Evolutionary conservation across 1,140 invertebrate species (phyloP).

Genomic region (Asbolus verrucosus): DNA sequence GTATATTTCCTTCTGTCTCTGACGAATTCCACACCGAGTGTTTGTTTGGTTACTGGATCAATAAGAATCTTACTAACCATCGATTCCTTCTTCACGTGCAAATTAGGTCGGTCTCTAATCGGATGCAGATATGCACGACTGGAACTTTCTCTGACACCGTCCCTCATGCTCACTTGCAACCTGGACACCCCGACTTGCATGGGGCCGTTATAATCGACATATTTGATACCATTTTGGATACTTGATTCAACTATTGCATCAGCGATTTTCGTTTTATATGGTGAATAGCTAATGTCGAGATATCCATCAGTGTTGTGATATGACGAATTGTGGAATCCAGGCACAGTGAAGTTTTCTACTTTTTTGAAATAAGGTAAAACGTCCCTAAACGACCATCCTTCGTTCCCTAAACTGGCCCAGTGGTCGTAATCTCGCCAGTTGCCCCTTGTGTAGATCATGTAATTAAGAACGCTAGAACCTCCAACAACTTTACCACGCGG

Average conservation of each 20-base stretch:
- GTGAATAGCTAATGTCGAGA: conserved; percentile 70
- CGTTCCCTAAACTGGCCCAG: conserved; percentile 82
- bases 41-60: conserved; percentile 72
- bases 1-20: conserved; percentile 68
- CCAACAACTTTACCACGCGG: conserved; percentile 84
- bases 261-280: conserved; percentile 72
- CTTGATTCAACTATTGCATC: conserved; percentile 77
- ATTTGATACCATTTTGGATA: conserved; percentile 74
- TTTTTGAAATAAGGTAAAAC: conserved; percentile 87
- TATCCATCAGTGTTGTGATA: conserved; percentile 73
- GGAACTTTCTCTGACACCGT: conserved; percentile 80
- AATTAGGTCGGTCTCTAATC: conserved; percentile 71
- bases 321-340: conserved; percentile 66
- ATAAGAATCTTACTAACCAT: conserved; percentile 82
- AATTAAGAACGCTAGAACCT: conserved; percentile 88
- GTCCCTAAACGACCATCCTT: conserved; percentile 85
- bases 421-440: conserved; percentile 79
- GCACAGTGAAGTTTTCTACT: conserved; percentile 76
- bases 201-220: conserved; percentile 80
- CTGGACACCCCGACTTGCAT: conserved; percentile 73
- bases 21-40: conserved; percentile 74
- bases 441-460: conserved; percentile 92
- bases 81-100: conserved; percentile 74
- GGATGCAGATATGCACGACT: conserved; percentile 81
- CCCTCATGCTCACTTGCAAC: conserved; percentile 75